phyloP scores from a whole-genome alignment of 2,888 invertebrate genomes.

The Orthosia gracilis region DNA sequence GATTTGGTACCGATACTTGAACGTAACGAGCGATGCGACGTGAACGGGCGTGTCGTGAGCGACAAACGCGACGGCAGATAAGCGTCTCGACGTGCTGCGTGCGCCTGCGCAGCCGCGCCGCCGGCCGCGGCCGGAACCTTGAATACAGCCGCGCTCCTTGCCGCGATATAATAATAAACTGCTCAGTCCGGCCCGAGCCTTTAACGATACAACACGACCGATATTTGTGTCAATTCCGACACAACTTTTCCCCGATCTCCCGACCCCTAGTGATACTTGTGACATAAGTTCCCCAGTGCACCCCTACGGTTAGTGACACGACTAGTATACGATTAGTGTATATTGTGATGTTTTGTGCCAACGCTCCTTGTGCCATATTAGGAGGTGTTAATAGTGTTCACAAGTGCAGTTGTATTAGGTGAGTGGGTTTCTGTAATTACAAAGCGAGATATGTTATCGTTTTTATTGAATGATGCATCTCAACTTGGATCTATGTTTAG shows the following conservation, averaged over 20 bases:
- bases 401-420: slow-evolving; percentile 80
- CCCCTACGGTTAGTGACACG: slow-evolving; percentile 75
- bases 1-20: slow-evolving; percentile 45
- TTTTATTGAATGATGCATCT: slow-evolving; percentile 16
- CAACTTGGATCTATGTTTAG: slow-evolving; percentile 13
- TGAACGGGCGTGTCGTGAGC: slow-evolving; percentile 74
- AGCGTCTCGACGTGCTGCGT: slow-evolving; percentile 82
- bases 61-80: slow-evolving; percentile 85
- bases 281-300: slow-evolving; percentile 65
- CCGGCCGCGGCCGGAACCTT: slow-evolving; percentile 85
- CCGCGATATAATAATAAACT: slow-evolving; percentile 88
- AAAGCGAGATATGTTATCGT: slow-evolving; percentile 9
- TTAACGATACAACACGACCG: slow-evolving; percentile 87
- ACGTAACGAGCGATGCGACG: slow-evolving; percentile 34
- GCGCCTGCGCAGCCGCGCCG: slow-evolving; percentile 62
- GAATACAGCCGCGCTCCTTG: slow-evolving; percentile 87
- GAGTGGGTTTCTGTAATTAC: slow-evolving; percentile 66
- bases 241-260: slow-evolving; percentile 56
- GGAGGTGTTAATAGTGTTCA: slow-evolving; percentile 76
- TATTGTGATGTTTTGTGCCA: slow-evolving; percentile 89
- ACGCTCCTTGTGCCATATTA: slow-evolving; percentile 84
- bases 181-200: slow-evolving; percentile 88
- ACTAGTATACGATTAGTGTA: slow-evolving; percentile 82
- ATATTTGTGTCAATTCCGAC: slow-evolving; percentile 74
- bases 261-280: slow-evolving; percentile 69